Evolutionary conservation across 2,113 vertebrate species (phyloP), one percentile per base, ranked within the genome.

Genomic region (Parotia lawesii): DNA sequence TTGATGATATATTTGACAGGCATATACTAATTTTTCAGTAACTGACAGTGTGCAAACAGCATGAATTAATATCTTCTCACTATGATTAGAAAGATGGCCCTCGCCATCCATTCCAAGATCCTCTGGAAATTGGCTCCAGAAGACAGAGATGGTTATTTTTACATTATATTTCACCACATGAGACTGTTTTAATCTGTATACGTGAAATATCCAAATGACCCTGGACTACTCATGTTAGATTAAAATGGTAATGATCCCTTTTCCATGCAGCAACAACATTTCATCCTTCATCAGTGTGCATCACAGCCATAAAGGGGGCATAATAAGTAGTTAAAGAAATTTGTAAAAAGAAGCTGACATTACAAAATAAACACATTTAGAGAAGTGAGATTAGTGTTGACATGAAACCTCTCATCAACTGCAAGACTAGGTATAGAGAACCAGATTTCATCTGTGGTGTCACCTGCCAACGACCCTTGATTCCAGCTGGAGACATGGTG

Each of bases 291-390:
- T 70, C 51, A 65, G 24, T 38, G 42, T 91, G 75, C 64, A 72
- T 53, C 31, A 69, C 19, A 81, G 27, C 27, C 51, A 74, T 77
- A 94, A 95, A 96, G 35, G 42, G 24, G 54, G 21, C 22, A 19
- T 31, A 56, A 24, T 86, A 95, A 79, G 80, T 95, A 93, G 95
- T 97, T 95, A 92, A 96, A 78, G 62, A 86, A 72, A 86, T 95
- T 94, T 96, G 70, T 82, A 58, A 95, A 94, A 91, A 89, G 85
- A 93, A 93, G 40, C 66, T 92, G 90, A 60, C 65, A 69, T 90
- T 71, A 76, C 37, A 94, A 97, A 97, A 96, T 94, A 97, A 98
- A 95, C 94, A 96, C 90, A 87, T 96, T 95, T 90, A 97, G 93
- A 94, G 84, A 97, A 97, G 92, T 97, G 96, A 94, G 85, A 97